These are phyloP conservation scores for Phalacrocorax aristotelis DNA, from an alignment of 2,113 vertebrate genomes.

Conservation along the genomic window DNA sequence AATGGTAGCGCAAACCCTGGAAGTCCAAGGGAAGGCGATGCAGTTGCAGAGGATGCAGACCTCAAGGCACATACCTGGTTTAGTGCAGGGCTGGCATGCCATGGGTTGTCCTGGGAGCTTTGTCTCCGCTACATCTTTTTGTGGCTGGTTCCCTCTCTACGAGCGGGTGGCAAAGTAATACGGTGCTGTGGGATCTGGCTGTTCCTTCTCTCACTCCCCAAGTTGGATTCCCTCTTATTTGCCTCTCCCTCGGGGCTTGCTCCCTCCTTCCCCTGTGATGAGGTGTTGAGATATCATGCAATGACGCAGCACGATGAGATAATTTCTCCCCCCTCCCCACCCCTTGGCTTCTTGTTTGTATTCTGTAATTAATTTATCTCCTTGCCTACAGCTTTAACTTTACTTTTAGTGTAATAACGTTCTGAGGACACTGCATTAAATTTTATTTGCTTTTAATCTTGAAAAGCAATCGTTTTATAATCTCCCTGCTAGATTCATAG, in stretches of 20 bases:
- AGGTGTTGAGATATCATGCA: background rate
- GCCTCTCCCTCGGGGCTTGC: background rate
- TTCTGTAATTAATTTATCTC: conserved; percentile 35
- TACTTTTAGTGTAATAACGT: background rate
- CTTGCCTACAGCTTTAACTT: background rate
- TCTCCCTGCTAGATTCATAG: background rate
- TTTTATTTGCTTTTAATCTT: background rate
- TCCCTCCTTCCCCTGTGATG: background rate
- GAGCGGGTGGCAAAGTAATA: background rate
- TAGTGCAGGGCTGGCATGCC: background rate
- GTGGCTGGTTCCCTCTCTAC: background rate
- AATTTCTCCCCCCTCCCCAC: background rate
- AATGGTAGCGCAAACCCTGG: background rate
- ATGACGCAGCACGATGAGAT: conserved; percentile 14
- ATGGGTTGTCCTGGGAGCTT: background rate
- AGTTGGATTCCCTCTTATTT: background rate
- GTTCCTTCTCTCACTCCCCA: background rate
- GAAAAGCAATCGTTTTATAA: background rate
- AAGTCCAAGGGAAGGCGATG: background rate
- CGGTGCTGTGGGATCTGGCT: background rate
- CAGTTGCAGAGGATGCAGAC: background rate
- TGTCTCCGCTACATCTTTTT: background rate
- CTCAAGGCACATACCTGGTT: background rate
- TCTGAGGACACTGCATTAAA: background rate
- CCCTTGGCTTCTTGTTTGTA: background rate